These are phyloP conservation scores for Trichopoda pennipes DNA, from an alignment of 2,888 invertebrate species.

Conservation along the genomic window DNA sequence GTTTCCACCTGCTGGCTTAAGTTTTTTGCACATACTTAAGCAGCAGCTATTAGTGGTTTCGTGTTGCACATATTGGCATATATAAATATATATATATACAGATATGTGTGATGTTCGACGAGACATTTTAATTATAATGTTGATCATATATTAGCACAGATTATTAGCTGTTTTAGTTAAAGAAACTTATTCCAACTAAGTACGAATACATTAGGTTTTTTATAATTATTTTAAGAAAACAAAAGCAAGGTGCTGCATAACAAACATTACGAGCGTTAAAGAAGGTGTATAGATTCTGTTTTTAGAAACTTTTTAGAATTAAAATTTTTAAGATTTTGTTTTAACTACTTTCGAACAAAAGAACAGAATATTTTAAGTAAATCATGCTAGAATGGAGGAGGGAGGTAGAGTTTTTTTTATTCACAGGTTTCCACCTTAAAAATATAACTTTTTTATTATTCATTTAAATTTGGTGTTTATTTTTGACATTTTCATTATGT, in stretches of 20 bases:
- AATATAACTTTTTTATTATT: conserved; percentile 12
- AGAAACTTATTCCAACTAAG: conserved; percentile 30
- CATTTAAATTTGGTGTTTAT: conserved; percentile 62
- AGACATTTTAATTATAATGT: conserved; percentile 64
- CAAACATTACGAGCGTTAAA: not conserved
- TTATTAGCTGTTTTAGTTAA: conserved; percentile 60
- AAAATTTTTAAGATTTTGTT: not conserved
- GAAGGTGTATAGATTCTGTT: conserved; percentile 15
- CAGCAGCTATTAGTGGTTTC: conserved; percentile 53
- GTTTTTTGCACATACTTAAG: conserved; percentile 46
- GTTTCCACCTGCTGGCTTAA: conserved; percentile 55
- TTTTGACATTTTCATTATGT: conserved; percentile 63
- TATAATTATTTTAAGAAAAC: conserved; percentile 35
- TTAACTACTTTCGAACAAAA: not conserved
- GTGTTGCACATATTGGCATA: conserved; percentile 28
- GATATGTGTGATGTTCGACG: conserved; percentile 45
- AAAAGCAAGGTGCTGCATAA: not conserved
- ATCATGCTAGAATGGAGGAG: not conserved
- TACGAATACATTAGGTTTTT: conserved; percentile 52
- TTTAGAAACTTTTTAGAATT: conserved; percentile 23
- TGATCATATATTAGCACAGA: conserved; percentile 66
- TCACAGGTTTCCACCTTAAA: conserved; percentile 5
- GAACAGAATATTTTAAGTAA: not conserved
- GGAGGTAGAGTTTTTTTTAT: conserved; percentile 5
- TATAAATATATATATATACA: too few species aligned